Evolutionary conservation across 1,140 invertebrate species (phyloP).

Genomic region (Argopecten irradians): DNA sequence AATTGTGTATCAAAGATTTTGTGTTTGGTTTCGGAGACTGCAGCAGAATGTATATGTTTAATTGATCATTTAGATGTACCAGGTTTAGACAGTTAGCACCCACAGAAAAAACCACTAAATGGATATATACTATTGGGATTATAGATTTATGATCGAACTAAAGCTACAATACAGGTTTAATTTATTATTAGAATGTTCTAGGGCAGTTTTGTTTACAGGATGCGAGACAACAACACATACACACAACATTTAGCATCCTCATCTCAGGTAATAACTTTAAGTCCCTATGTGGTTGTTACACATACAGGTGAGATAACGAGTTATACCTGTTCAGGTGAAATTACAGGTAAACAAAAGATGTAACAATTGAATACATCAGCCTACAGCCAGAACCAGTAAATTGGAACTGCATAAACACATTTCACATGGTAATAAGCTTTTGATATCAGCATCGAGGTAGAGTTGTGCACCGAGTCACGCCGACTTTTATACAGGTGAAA

Average conservation of each 20-base stretch:
- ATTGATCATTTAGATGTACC: no score
- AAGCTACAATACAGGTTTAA: no score
- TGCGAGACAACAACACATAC: background rate
- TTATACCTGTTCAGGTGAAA: background rate
- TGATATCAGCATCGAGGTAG: background rate
- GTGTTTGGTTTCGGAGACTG: no score
- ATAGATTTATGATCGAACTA: no score
- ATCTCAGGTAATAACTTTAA: background rate
- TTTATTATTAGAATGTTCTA: background rate
- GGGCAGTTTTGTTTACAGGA: background rate
- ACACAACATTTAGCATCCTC: background rate
- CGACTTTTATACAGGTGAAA: conserved; percentile 1
- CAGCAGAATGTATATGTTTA: no score
- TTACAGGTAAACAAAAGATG: background rate
- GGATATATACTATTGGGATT: no score
- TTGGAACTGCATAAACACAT: background rate
- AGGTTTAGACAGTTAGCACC: no score
- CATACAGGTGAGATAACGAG: background rate
- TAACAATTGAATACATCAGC: background rate
- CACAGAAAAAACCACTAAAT: no score
- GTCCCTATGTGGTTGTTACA: background rate
- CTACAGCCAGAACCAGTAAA: background rate
- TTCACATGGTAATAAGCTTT: background rate
- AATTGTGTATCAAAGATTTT: no score
- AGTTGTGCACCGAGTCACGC: background rate